These are phyloP conservation scores for Bergia sp. DNA, from an alignment of 92 coral and sea anemone species.

Conservation along the genomic window DNA sequence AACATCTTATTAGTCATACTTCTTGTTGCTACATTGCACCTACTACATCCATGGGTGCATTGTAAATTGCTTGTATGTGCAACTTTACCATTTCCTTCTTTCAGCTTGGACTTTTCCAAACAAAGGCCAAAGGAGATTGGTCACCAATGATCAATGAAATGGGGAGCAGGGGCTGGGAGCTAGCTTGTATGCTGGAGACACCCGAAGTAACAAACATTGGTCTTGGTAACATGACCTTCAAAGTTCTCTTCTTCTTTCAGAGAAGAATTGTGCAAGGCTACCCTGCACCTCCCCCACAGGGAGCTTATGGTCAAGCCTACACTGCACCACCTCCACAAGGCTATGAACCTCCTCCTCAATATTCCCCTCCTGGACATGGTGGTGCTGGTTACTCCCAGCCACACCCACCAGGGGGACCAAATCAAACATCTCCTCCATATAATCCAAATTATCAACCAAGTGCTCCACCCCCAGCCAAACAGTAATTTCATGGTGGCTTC, in stretches of 20 bases:
- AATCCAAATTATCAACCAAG: conserved; percentile 63
- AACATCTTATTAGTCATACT: background rate
- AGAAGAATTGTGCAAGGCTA: conserved; percentile 73
- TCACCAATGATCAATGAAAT: conserved; percentile 95
- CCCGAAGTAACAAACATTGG: conserved; percentile 92
- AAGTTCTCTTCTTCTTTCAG: conserved; percentile 94
- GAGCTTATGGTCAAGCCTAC: conserved; percentile 59
- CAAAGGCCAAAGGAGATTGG: conserved; percentile 99
- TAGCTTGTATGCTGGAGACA: conserved; percentile 97
- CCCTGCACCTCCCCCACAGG: conserved; percentile 58
- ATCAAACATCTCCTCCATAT: conserved; percentile 79
- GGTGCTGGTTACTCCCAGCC: conserved; percentile 44
- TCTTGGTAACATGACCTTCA: conserved; percentile 92
- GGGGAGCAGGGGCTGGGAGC: conserved; percentile 98
- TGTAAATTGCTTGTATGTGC: background rate
- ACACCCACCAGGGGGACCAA: conserved; percentile 57
- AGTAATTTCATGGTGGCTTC: conserved; percentile 13
- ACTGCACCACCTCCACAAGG: conserved; percentile 36
- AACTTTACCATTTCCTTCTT: conserved; percentile 17
- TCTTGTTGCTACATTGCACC: background rate
- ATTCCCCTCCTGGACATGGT: conserved; percentile 59
- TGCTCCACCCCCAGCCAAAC: conserved; percentile 84
- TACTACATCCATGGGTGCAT: too few species aligned
- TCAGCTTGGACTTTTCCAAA: conserved; percentile 93
- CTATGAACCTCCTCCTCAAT: conserved; percentile 30